Conservation (phyloP, 2,888 invertebrate species). For the Orthonychiurus folsomi region DNA sequence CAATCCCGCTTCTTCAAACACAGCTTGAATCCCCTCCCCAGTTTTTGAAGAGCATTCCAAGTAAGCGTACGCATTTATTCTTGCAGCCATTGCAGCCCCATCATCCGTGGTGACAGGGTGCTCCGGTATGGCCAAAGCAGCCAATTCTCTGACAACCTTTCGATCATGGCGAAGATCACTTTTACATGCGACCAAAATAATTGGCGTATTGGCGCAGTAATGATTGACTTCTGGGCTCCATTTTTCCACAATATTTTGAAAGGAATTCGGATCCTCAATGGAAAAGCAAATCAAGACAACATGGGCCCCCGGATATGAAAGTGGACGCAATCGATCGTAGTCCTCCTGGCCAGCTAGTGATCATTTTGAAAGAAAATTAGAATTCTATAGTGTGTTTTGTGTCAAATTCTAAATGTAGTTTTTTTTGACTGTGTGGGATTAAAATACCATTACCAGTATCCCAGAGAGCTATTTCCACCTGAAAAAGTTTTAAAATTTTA, state of each 20-base stretch:
- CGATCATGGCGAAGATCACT: slow-evolving; percentile 26
- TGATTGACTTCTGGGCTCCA: slow-evolving; percentile 35
- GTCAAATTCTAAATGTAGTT: no score
- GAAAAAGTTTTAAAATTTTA: no score
- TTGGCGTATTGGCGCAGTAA: slow-evolving; percentile 28
- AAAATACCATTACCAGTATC: no score
- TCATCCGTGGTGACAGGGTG: slow-evolving; percentile 26
- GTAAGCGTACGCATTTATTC: slow-evolving; percentile 53
- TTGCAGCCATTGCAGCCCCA: slow-evolving; percentile 44
- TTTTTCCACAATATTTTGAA: slow-evolving; percentile 33
- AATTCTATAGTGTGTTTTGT: no score
- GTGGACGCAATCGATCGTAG: slow-evolving; percentile 29
- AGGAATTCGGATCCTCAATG: slow-evolving; percentile 26
- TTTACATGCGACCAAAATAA: slow-evolving; percentile 31
- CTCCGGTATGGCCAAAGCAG: slow-evolving; percentile 19
- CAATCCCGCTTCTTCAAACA: slow-evolving; percentile 51
- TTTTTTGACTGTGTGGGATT: no score
- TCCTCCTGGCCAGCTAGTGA: slow-evolving; percentile 47
- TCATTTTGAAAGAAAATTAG: no score
- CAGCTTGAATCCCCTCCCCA: slow-evolving; percentile 53
- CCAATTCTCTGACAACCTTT: slow-evolving; percentile 19
- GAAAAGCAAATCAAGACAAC: slow-evolving; percentile 34
- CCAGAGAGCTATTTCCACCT: slow-evolving; percentile 44
- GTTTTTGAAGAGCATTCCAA: slow-evolving; percentile 57
- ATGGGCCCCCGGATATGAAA: slow-evolving; percentile 31